Percentiles rank a stretch among this genome's conserved stretches.
Conservation (phyloP, 1,140 invertebrate genomes). For the Ooceraea biroi region DNA sequence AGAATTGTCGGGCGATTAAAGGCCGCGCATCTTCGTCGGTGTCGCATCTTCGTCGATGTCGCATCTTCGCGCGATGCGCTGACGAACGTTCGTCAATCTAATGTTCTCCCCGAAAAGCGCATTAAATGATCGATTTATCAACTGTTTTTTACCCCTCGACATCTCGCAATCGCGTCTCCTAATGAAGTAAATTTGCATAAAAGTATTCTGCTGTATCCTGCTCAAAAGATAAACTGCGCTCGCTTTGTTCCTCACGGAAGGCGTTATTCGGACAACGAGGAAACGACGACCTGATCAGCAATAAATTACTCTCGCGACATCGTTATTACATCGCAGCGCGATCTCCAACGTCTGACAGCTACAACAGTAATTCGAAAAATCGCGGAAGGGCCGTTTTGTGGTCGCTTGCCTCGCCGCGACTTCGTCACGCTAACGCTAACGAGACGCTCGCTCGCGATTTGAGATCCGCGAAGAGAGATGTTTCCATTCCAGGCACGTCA, state of each 20-base stretch:
- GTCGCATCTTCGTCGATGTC: no score
- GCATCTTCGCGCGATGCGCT: neutral
- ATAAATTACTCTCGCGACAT: neutral
- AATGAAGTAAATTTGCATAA: conserved; percentile 12
- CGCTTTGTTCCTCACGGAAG: neutral
- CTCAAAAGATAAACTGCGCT: no score
- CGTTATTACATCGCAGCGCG: neutral
- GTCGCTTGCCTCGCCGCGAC: neutral
- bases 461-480: conserved; percentile 26
- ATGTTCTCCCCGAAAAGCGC: neutral
- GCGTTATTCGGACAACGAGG: neutral
- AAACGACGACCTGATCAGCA: neutral
- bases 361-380: conserved; percentile 19
- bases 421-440: conserved; percentile 17
- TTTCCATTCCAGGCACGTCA: conserved; percentile 47
- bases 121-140: neutral
- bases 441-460: conserved; percentile 2
- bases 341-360: neutral
- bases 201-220: no score
- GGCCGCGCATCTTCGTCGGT: no score
- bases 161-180: neutral
- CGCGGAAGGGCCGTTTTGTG: no score
- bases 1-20: conserved; percentile 51
- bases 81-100: neutral
- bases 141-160: neutral